Percentiles rank a stretch among this genome's conserved stretches.
phyloP scores from a whole-genome alignment of 2,113 vertebrate genomes.

The Bos taurus region ARS-UCD2.0 NC_037337.1:60635501-60636000 shows the following conservation, averaged over 20 bases:
- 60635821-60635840: neutral
- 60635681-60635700: neutral
- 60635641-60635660: neutral
- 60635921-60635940: neutral
- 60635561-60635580: neutral
- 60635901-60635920: neutral
- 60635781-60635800: neutral
- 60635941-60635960: neutral
- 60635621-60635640: neutral
- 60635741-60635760: neutral
- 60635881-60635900: neutral
- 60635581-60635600: neutral
- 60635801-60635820: neutral
- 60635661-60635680: neutral
- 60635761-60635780: neutral
- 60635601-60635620: neutral
- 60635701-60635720: neutral
- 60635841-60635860: neutral
- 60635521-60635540: neutral
- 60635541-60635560: neutral
- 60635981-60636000: neutral
- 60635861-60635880: neutral
- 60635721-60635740: neutral
- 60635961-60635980: neutral
- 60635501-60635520: neutral